Base-by-base conservation (phyloP, 2,888 invertebrate genomes). In the Schrankia costaestrigalis region DNA sequence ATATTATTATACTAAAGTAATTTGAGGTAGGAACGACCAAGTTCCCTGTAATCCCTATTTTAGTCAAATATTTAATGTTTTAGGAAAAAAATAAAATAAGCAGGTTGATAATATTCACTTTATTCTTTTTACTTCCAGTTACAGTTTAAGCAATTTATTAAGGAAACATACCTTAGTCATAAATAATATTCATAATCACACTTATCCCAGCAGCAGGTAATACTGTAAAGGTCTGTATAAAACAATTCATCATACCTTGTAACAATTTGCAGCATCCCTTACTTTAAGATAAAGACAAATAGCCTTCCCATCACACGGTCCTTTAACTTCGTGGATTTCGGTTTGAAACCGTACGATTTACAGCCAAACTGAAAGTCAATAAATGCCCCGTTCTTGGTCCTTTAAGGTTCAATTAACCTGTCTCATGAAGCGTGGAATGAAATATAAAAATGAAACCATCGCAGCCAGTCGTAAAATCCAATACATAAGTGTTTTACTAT, bases 341-440 rank as follows among this genome's bases (percentile, higher is more conserved):
- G 44, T 41, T 44, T 45, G 56, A 62, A 58, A 65, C 71, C 64
- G 56, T 52, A 53, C 63, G 50, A 65, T 71, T 63, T 58, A 63
- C 59, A 58, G 50, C 50, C 48, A 48, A 48, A 60, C 56, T 53
- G 59, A 71, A 69, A 71, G 73, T 71, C 70, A 74, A 75, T 77
- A 78, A 70, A 52, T 66, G 70, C 53, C 55, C 70, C 56, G 69
- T 76, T 61, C 73, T 74, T 72, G 63, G 56, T 53, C 69, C 76
- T 72, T 78, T 77, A 76, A 76, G 76, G 71, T 81, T 81, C 78
- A 81, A 82, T 81, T 82, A 81, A 78, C 74, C 65, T 70, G 54
- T 50, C 57, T 60, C 58, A 63, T 75, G 71, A 61, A 64, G 65
- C 82, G 74, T 64, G 69, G 70, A 73, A 80, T 81, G 71, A 78